A percentile compares a stretch with the other conserved stretches of the same genome.
Conservation (phyloP, 2,113 vertebrate species). For the Oryzias curvinotus region DNA sequence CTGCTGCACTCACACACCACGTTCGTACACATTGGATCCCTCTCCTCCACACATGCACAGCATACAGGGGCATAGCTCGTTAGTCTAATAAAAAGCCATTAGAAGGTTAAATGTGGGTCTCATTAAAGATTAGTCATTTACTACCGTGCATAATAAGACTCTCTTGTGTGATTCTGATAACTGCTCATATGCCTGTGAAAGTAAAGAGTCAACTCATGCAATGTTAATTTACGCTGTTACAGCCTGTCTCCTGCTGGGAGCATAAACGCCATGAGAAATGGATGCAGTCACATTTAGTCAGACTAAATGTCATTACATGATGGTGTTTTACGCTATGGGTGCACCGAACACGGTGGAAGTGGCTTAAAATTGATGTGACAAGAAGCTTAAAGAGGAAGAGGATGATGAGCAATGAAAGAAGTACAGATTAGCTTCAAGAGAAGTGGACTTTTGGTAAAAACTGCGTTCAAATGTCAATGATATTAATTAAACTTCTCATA, state of each 20-base stretch:
- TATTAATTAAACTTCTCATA: slow-evolving; percentile 58
- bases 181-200: slow-evolving; percentile 55
- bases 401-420: slow-evolving; percentile 58
- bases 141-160: slow-evolving; percentile 66
- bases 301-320: slow-evolving; percentile 64
- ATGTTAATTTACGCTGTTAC: slow-evolving; percentile 48
- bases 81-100: slow-evolving; percentile 73
- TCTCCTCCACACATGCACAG: slow-evolving; percentile 27
- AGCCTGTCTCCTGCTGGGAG: slow-evolving; percentile 53
- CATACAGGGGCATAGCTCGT: slow-evolving; percentile 62
- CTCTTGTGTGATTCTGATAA: slow-evolving; percentile 63
- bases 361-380: slow-evolving; percentile 61
- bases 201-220: slow-evolving; percentile 44
- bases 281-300: slow-evolving; percentile 50
- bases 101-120: slow-evolving; percentile 74
- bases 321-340: slow-evolving; percentile 44
- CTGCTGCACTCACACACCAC: slow-evolving; percentile 48
- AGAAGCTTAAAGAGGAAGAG: slow-evolving; percentile 54
- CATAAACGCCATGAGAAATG: slow-evolving; percentile 55
- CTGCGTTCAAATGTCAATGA: slow-evolving; percentile 68
- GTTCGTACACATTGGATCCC: slow-evolving; percentile 21
- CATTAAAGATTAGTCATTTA: slow-evolving; percentile 75
- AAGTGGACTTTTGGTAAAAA: slow-evolving; percentile 51
- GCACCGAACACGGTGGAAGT: slow-evolving; percentile 50
- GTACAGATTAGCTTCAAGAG: slow-evolving; percentile 59